Conservation (phyloP, 2,888 invertebrate genomes). For the Himalopsyche japonica region DNA sequence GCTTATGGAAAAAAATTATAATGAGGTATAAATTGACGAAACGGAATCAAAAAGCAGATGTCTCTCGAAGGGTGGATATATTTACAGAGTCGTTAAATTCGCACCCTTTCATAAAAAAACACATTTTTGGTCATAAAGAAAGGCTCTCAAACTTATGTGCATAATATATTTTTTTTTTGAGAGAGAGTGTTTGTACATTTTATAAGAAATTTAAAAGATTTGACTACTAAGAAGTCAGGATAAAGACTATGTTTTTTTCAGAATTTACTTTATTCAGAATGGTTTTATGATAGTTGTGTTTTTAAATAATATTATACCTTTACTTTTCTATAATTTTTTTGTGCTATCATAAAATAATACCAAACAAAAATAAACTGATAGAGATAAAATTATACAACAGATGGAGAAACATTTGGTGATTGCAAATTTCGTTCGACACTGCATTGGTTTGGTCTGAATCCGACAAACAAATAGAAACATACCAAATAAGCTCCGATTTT, state of each 20-base stretch:
- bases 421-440: background rate
- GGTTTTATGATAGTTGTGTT: no score
- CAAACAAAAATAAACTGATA: no score
- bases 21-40: conserved; percentile 16
- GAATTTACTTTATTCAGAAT: no score
- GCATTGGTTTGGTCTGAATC: conserved; percentile 30
- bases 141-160: background rate
- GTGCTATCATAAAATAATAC: no score
- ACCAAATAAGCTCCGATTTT: conserved; percentile 31
- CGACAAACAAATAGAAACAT: conserved; percentile 36
- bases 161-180: no score
- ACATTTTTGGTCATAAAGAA: background rate
- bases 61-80: background rate
- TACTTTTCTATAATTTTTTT: no score
- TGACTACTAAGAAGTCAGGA: no score
- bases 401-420: background rate
- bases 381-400: background rate
- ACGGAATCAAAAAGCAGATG: conserved; percentile 37
- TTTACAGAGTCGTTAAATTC: background rate
- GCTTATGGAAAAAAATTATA: background rate
- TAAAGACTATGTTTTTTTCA: no score
- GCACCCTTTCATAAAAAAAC: background rate
- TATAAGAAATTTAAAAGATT: no score
- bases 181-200: no score
- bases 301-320: no score